Percentiles rank a stretch among this genome's conserved stretches.
phyloP scores from a whole-genome alignment of 2,113 vertebrate genomes.

The Zingel zingel region DNA sequence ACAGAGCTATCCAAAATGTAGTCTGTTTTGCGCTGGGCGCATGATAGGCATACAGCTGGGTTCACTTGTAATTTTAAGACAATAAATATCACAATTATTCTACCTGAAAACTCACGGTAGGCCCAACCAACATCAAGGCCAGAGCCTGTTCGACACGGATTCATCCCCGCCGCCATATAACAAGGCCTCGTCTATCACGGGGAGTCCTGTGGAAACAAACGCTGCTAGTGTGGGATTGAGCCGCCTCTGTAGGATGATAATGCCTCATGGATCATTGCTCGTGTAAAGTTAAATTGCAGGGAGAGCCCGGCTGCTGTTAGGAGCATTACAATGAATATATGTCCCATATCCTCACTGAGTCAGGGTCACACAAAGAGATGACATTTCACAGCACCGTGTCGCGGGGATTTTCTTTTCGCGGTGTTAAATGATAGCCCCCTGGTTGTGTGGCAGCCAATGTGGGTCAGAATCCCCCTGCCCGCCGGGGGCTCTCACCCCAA shows the following conservation, averaged over 20 bases:
- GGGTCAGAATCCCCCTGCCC: constrained; percentile 68
- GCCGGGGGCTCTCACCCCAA: constrained; percentile 27
- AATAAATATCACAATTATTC: neutral
- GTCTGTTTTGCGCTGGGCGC: neutral
- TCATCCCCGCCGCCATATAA: constrained; percentile 2
- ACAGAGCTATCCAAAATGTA: neutral
- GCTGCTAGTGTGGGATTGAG: neutral
- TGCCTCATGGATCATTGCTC: constrained; percentile 1
- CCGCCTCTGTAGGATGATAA: neutral
- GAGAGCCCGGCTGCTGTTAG: neutral
- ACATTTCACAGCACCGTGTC: constrained; percentile 38
- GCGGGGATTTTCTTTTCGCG: constrained; percentile 32
- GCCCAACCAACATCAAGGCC: constrained; percentile 42
- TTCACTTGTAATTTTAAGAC: neutral
- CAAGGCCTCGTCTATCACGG: constrained; percentile 24
- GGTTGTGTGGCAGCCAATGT: constrained; percentile 59
- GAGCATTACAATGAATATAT: constrained; percentile 40
- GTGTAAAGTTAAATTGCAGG: constrained; percentile 22
- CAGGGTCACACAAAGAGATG: constrained; percentile 72
- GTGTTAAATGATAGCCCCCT: constrained; percentile 37
- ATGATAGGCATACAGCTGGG: neutral
- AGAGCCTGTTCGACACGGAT: constrained; percentile 1
- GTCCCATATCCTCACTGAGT: constrained; percentile 41
- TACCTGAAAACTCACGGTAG: neutral
- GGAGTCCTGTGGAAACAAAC: neutral